Evolutionary conservation across 2,888 invertebrate species (phyloP), one percentile per base, ranked within the genome.

Genomic region (Allygus modestus): DNA sequence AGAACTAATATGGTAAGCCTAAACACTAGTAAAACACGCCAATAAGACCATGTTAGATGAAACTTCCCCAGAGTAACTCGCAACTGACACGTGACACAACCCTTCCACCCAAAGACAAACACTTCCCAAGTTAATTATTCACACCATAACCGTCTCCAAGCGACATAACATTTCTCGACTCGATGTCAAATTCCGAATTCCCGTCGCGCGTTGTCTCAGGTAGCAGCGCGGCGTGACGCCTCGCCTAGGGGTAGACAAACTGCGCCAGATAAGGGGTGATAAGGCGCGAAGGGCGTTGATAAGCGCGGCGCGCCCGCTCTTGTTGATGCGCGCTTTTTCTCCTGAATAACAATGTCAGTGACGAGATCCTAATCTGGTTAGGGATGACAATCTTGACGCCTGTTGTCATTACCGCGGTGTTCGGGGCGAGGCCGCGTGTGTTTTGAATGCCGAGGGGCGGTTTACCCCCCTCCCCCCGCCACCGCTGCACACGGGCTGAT

Each of bases 281-380:
- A 58, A 58, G 46, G 12, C 5, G 51, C 51, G 17, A 51, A 51
- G 51, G 11, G 51, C 51, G 15, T 20, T 58, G 51, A 51, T 51
- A 51, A 51, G 51, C 37, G 58, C 58, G 5, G n/a, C 61, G 26
- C 61, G 11, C 61, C 26, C 15, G 7, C 33, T 33, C 37, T 9
- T 82, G 43, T 82, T 82, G 82, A 82, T 82, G 43, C 26, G 82
- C 46, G 65, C 51, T 82, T 82, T 82, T 82, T 71, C 46, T 75
- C 54, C 51, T 75, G 83, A 83, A 83, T 83, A 83, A 83, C 83
- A 83, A 83, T 83, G 83, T 31, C 83, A 54, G 33, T 83, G 83
- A 83, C 83, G 83, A 83, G 83, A 83, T 83, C 83, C 83, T 83
- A 83, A 83, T 83, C 83, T 83, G 41, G 83, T 83, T 83, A 83